Evolutionary conservation across 2,888 invertebrate genomes (phyloP).

Genomic region (Osmoderma eremita): DNA sequence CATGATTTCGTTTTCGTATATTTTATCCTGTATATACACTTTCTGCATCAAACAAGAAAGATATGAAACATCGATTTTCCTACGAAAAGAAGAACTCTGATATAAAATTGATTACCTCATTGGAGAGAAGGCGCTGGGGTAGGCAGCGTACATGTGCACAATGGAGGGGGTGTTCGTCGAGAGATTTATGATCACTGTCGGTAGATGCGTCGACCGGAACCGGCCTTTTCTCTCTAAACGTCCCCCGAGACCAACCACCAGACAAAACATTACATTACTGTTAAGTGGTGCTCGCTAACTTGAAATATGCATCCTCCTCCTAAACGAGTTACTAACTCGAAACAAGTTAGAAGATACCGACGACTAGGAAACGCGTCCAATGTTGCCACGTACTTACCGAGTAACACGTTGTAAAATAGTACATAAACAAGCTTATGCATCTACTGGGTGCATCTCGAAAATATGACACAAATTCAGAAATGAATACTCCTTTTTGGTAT

Average conservation of each 20-base stretch:
- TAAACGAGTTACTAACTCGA: conserved; percentile 37
- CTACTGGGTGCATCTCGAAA: too few species aligned
- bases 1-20: too few species aligned
- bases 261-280: conserved; percentile 62
- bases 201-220: conserved; percentile 59
- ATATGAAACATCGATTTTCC: conserved; percentile 8
- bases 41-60: background rate
- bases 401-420: background rate
- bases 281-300: conserved; percentile 52
- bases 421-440: too few species aligned
- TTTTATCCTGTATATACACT: too few species aligned
- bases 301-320: conserved; percentile 42
- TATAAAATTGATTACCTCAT: conserved; percentile 51
- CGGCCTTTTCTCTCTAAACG: conserved; percentile 50
- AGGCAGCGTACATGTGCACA: conserved; percentile 9
- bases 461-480: too few species aligned
- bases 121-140: conserved; percentile 36
- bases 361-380: conserved; percentile 18
- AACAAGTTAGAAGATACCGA: conserved; percentile 24
- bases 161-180: conserved; percentile 44
- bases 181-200: conserved; percentile 59
- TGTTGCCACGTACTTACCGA: conserved; percentile 2
- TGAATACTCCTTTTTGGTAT: too few species aligned
- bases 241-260: conserved; percentile 57
- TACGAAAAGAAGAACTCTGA: conserved; percentile 42